Conservation (phyloP, 2,888 invertebrate genomes). For the Conistra vaccinii region DNA sequence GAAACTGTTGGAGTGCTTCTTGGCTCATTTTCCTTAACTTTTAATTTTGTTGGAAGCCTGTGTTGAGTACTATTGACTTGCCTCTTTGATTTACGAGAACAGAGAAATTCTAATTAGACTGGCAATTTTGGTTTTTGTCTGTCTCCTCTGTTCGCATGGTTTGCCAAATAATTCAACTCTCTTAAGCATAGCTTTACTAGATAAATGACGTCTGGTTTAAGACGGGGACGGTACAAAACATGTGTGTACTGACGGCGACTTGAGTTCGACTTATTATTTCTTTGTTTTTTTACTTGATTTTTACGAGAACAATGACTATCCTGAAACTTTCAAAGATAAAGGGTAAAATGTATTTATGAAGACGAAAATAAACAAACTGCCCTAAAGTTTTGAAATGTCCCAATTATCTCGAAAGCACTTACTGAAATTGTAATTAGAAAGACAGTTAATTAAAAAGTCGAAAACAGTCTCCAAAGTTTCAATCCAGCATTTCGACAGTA, state of each 20-base stretch:
- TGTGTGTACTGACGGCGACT: not conserved
- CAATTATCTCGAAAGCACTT: slow-evolving; percentile 15
- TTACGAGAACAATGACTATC: not conserved
- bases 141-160: slow-evolving; percentile 3
- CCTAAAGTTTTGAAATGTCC: slow-evolving; percentile 30
- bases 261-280: not conserved
- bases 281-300: not conserved
- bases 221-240: not conserved
- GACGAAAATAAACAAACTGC: not conserved
- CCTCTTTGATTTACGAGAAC: slow-evolving; percentile 11
- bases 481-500: slow-evolving; percentile 30
- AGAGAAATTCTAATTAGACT: slow-evolving; percentile 13
- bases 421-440: slow-evolving; percentile 21
- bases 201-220: not conserved
- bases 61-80: slow-evolving; percentile 18
- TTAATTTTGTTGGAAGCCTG: slow-evolving; percentile 15
- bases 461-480: not conserved
- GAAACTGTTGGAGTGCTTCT: slow-evolving; percentile 34
- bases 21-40: slow-evolving; percentile 26
- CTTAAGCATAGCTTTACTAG: not conserved
- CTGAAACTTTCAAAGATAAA: not conserved
- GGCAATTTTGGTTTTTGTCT: slow-evolving; percentile 5
- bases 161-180: not conserved
- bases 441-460: slow-evolving; percentile 22
- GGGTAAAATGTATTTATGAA: not conserved